Evolutionary conservation across 2,113 vertebrate species (phyloP), one percentile per base, ranked within the genome.

Genomic region (Microtus oregoni): DNA sequence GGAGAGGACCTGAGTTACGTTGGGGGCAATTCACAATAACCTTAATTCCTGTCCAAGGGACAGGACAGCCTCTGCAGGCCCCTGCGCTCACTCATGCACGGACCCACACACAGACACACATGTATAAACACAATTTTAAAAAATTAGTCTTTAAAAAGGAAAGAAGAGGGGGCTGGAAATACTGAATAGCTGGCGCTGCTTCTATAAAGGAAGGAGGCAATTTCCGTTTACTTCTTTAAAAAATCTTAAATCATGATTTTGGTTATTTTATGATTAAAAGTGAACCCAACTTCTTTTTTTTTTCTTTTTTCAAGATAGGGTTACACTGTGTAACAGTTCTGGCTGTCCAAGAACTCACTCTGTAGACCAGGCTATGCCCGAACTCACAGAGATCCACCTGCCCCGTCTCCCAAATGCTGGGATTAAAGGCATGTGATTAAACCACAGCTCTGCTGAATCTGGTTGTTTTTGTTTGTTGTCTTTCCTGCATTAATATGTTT

Each of bases 191-290:
- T 93, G 86, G 68, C 65, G 3, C 32, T 77, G 0, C 44, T 87
- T 94, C 63, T 77, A 47, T 78, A 82, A 81, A 50, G 28, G 50
- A 90, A 94, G 63, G 30, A 82, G 63, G 47, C 15, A 7, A 2
- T 82, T 87, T 89, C 86, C 5, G 0, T 89, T 78, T 79, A 20
- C 82, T 20, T 95, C 44, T 19, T 15, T 19, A 52, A 52, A 6
- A 86, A 89, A 44, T 68, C 72, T 47, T 47, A 93, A 91, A 94
- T 65, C 92, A 14, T n/a, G 32, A 63, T 76, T 52, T 78, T 93
- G 85, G 91, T 82, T 89, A 83, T 94, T 94, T 96, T 83, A 79
- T 81, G 90, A 93, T 92, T 90, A 76, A 91, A 93, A 86, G 91
- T 50, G 50, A 94, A 81, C 44, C 58, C 58, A 63, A 41, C 41